Percentiles rank a stretch among this genome's conserved stretches.
These are phyloP conservation scores for Prosopocoilus inquinatus DNA, from an alignment of 2,888 invertebrate species.

Conservation along the genomic window DNA sequence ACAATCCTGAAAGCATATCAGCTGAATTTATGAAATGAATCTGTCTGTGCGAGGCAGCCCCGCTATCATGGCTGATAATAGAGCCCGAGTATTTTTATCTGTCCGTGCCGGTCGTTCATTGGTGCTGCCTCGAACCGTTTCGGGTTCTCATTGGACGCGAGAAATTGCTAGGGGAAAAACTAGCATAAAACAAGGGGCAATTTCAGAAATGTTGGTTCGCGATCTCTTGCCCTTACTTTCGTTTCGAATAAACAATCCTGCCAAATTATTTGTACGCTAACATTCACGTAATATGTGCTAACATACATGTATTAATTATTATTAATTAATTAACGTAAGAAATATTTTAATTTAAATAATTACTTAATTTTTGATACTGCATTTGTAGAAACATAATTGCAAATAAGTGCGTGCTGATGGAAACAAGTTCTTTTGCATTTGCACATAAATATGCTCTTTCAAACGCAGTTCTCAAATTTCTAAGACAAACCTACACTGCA, in stretches of 20 bases:
- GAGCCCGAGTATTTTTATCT: constrained; percentile 54
- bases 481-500: too few relatives aligned
- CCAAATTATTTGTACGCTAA: too few relatives aligned
- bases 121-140: constrained; percentile 52
- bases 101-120: constrained; percentile 49
- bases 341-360: too few relatives aligned
- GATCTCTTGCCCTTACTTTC: constrained; percentile 17
- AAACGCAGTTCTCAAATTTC: too few relatives aligned
- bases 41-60: constrained; percentile 46
- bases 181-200: constrained; percentile 43
- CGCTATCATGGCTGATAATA: constrained; percentile 54
- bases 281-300: too few relatives aligned
- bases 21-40: constrained; percentile 49
- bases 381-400: too few relatives aligned
- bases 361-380: too few relatives aligned
- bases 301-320: too few relatives aligned
- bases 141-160: constrained; percentile 45
- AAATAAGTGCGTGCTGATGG: too few relatives aligned
- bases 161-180: constrained; percentile 57
- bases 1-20: constrained; percentile 41
- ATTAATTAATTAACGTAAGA: too few relatives aligned
- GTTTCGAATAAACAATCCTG: background rate
- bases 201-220: constrained; percentile 30
- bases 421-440: too few relatives aligned
- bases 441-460: too few relatives aligned